Percentiles rank a stretch among this genome's conserved stretches.
Evolutionary conservation across 2,888 invertebrate genomes (phyloP).

Genomic region (Tolmerus cingulatus): DNA sequence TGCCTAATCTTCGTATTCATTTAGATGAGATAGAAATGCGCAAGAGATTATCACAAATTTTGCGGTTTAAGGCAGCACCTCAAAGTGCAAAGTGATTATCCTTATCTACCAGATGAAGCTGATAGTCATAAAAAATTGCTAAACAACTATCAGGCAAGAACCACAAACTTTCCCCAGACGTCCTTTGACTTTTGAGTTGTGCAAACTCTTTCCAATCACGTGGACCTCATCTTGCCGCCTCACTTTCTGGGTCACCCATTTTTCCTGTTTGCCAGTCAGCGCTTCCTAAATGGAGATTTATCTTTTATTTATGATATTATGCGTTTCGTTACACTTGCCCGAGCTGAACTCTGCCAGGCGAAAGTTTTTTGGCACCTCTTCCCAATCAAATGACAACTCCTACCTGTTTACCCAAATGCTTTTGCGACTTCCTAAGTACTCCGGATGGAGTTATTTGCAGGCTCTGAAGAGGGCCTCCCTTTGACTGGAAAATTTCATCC

Average conservation of each 20-base stretch:
- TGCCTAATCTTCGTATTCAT: not conserved
- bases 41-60: not conserved
- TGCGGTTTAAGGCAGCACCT: not conserved
- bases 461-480: not conserved
- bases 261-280: not conserved
- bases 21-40: not conserved
- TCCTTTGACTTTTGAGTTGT: not conserved
- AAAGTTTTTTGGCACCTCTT: conserved; percentile 7
- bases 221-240: not conserved
- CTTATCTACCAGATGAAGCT: not conserved
- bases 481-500: not conserved
- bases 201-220: not conserved
- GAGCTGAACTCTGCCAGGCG: not conserved
- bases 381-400: not conserved
- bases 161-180: not conserved
- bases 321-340: not conserved
- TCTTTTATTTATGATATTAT: conserved; percentile 6
- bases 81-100: not conserved
- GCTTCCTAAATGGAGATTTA: conserved; percentile 1
- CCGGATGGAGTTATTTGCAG: not conserved
- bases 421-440: not conserved
- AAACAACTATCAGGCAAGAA: not conserved
- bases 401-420: not conserved
- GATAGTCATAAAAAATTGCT: not conserved
- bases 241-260: not conserved